These are phyloP conservation scores for Proteles cristata DNA, from an alignment of 2,113 vertebrate genomes.

Conservation along the genomic window DNA sequence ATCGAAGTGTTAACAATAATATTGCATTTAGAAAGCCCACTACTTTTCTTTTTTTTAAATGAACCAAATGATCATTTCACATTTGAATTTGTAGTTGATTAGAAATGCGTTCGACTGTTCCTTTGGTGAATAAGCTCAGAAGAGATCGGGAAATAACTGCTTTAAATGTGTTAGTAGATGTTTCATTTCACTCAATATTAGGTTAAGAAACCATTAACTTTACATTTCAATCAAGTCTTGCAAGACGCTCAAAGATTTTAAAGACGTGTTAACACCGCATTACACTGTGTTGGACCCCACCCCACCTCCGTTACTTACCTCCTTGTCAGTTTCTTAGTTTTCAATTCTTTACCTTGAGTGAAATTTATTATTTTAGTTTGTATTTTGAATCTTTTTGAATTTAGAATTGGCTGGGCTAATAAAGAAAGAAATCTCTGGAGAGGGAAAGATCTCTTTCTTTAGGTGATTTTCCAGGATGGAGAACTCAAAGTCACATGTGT, in stretches of 20 bases:
- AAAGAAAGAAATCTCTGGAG: not conserved
- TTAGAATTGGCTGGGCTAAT: not conserved
- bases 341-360: not conserved
- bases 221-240: conserved; percentile 39
- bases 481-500: not conserved
- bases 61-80: conserved; percentile 1
- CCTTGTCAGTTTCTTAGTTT: not conserved
- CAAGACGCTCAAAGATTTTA: not conserved
- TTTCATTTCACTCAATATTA: conserved; percentile 49
- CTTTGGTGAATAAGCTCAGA: not conserved
- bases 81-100: conserved; percentile 62
- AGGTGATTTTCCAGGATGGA: not conserved
- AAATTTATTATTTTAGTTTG: not conserved
- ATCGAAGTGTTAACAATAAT: not conserved
- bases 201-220: conserved; percentile 54
- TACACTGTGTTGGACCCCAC: not conserved
- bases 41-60: not conserved
- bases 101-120: not conserved
- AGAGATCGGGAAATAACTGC: not conserved
- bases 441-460: not conserved
- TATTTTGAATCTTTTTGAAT: not conserved
- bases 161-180: conserved; percentile 13
- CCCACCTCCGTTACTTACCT: not conserved
- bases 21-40: not conserved
- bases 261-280: not conserved